These are phyloP conservation scores for Oplegnathus fasciatus DNA, from an alignment of 2,113 vertebrate genomes.

Conservation along the genomic window DNA sequence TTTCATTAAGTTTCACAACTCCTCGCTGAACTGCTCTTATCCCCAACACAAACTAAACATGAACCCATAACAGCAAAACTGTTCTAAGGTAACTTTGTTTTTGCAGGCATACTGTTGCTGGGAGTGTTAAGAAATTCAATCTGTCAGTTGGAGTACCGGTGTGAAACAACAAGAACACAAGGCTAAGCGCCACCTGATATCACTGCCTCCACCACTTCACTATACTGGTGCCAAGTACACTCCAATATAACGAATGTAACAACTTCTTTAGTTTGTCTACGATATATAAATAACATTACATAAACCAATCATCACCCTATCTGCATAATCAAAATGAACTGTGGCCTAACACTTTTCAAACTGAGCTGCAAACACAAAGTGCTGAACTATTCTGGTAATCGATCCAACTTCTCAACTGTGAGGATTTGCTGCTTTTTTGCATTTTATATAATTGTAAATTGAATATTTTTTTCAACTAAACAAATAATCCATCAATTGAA, in stretches of 20 bases:
- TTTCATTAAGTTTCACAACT: constrained; percentile 40
- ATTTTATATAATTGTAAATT: neutral
- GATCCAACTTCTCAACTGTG: no score
- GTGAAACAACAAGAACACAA: constrained; percentile 60
- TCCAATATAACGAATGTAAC: neutral
- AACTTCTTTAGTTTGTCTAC: neutral
- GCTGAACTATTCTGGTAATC: neutral
- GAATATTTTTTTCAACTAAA: neutral
- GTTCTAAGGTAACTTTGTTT: constrained; percentile 57
- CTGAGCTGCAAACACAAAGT: neutral
- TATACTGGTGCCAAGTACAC: neutral
- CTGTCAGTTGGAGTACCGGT: constrained; percentile 27
- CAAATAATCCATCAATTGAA: no score
- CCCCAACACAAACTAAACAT: constrained; percentile 43
- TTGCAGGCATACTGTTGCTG: constrained; percentile 42
- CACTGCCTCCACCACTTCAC: constrained; percentile 11
- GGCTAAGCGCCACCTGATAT: constrained; percentile 29
- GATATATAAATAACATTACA: neutral
- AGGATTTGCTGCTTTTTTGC: no score
- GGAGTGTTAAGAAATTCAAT: constrained; percentile 60
- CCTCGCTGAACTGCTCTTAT: constrained; percentile 38
- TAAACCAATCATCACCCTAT: neutral
- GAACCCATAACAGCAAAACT: constrained; percentile 57
- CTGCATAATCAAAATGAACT: neutral
- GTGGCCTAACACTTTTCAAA: neutral